Percentiles rank a stretch among this genome's conserved stretches.
phyloP scores from a whole-genome alignment of 1,140 invertebrate genomes.

The Yoshiicerus persimilis region DNA sequence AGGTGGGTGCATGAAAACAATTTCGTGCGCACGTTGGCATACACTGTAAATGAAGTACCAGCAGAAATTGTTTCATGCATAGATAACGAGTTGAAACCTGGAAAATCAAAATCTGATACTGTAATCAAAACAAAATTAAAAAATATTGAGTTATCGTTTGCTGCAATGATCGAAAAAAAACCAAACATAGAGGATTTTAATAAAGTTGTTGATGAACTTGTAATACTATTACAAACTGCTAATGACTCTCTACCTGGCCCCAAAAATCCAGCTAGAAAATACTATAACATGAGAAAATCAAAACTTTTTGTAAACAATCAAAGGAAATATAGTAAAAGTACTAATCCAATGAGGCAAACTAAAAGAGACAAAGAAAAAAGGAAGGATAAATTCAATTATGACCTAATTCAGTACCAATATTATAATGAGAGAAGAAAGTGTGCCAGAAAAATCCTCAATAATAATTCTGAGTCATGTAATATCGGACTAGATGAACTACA shows the following conservation, averaged over 20 bases:
- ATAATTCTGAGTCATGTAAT: background rate
- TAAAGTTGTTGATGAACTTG: background rate
- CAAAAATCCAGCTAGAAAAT: background rate
- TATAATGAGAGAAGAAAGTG: background rate
- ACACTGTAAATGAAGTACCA: no score
- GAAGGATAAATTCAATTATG: background rate
- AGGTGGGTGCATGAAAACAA: no score
- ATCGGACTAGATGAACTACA: background rate
- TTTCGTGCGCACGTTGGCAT: no score
- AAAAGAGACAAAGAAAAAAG: background rate
- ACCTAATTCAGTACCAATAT: background rate
- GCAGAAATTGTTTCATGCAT: no score
- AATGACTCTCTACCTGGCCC: background rate
- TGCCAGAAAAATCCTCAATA: background rate
- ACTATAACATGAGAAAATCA: background rate
- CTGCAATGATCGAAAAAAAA: background rate
- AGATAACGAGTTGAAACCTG: background rate
- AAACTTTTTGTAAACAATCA: background rate
- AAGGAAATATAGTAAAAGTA: background rate
- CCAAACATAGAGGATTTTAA: background rate
- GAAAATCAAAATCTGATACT: background rate
- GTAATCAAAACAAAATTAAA: background rate
- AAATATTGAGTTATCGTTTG: background rate
- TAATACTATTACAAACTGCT: background rate
- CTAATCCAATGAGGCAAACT: background rate